These are phyloP conservation scores for Columba guinea DNA, from an alignment of 2,797 vertebrate genomes.

Conservation along the genomic window DNA sequence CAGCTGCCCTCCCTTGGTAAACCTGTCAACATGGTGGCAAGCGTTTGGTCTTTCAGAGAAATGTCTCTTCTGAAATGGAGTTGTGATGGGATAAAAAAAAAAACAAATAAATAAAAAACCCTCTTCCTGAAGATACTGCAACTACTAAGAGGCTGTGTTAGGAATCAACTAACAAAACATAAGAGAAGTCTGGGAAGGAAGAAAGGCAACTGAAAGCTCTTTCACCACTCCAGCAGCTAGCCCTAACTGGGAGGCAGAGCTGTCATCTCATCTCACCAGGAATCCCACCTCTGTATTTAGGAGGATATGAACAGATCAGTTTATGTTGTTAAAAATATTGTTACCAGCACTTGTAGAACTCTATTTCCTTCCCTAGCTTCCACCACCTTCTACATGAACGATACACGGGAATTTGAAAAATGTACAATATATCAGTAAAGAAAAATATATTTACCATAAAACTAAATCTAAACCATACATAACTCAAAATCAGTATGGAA, in stretches of 20 bases:
- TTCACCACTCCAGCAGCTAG: not conserved
- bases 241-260: not conserved
- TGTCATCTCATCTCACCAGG: not conserved
- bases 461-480: not conserved
- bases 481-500: not conserved
- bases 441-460: not conserved
- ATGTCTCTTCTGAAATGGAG: not conserved
- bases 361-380: not conserved
- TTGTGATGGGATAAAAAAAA: not conserved
- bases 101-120: fast-evolving
- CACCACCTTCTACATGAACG: not conserved
- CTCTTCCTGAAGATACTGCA: not conserved
- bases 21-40: not conserved
- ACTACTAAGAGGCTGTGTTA: not conserved
- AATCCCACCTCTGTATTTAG: not conserved
- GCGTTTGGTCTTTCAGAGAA: not conserved
- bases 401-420: not conserved
- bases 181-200: not conserved
- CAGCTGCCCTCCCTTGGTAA: not conserved
- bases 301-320: not conserved
- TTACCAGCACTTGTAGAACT: not conserved
- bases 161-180: not conserved
- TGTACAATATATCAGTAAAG: not conserved
- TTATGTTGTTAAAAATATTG: not conserved
- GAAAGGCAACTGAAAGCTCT: not conserved